Percentiles rank a stretch among this genome's conserved stretches.
Conservation (phyloP, 2,888 invertebrate genomes). For the Neoitamus cyanurus region DNA sequence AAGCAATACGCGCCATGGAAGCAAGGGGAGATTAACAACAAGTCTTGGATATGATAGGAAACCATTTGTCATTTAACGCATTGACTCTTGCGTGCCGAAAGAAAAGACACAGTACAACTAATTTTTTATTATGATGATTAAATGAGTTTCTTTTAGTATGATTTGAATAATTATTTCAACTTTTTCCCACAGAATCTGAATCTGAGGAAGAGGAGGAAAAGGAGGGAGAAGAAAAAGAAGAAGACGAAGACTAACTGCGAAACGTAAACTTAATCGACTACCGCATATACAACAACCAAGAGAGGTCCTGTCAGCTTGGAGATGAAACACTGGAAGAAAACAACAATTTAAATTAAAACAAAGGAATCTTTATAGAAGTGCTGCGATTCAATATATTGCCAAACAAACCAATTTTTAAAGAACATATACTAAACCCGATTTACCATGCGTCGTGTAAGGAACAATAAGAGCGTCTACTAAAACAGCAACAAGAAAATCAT, state of each 20-base stretch:
- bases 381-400: conserved; percentile 2
- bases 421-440: conserved; percentile 14
- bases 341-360: not conserved
- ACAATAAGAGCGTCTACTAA: not conserved
- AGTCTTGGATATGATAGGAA: conserved; percentile 52
- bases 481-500: not conserved
- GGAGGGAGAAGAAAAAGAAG: not conserved
- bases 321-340: not conserved
- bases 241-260: not conserved
- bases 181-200: conserved; percentile 62
- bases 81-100: conserved; percentile 40
- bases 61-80: conserved; percentile 22
- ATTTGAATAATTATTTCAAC: not conserved
- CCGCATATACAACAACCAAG: not conserved
- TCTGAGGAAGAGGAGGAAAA: conserved; percentile 64
- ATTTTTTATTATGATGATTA: not conserved
- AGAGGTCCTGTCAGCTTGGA: not conserved
- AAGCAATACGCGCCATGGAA: conserved; percentile 35
- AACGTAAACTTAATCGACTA: not conserved
- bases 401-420: conserved; percentile 17
- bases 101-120: conserved; percentile 47
- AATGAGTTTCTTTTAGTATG: not conserved
- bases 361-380: not conserved
- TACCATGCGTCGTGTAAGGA: not conserved
- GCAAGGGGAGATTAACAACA: conserved; percentile 42